These are phyloP conservation scores for Brachionus rubens DNA, from an alignment of 1,140 invertebrate genomes.

Conservation along the genomic window DNA sequence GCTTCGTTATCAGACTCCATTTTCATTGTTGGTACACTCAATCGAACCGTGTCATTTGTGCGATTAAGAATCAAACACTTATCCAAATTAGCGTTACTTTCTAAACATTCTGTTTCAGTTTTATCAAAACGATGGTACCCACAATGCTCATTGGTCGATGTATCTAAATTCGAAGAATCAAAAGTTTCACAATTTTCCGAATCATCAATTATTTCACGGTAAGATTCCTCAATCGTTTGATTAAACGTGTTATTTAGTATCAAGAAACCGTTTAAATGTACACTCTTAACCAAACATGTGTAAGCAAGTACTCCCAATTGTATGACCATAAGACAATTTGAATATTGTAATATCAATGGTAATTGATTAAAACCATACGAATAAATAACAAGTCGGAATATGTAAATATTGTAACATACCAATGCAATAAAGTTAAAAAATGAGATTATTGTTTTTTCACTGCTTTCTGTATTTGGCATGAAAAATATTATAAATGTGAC, in stretches of 20 bases:
- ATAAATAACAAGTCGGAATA: slow-evolving; percentile 20
- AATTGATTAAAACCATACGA: slow-evolving; percentile 32
- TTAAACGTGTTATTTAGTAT: not conserved
- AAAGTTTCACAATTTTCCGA: not conserved
- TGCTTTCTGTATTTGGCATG: slow-evolving; percentile 1
- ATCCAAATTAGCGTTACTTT: not conserved
- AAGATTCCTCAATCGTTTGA: not conserved
- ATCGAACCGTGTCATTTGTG: not conserved
- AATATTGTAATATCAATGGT: slow-evolving; percentile 34
- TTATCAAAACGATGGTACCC: not conserved
- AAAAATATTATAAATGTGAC: slow-evolving; percentile 41
- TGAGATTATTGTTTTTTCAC: slow-evolving; percentile 27
- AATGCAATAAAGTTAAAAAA: slow-evolving; percentile 38
- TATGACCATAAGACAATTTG: slow-evolving; percentile 42
- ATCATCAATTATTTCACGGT: not conserved
- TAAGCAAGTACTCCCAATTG: slow-evolving; percentile 42
- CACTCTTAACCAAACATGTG: slow-evolving; percentile 28
- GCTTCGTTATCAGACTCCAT: slow-evolving; percentile 20
- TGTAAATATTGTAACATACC: slow-evolving; percentile 21
- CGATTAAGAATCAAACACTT: not conserved
- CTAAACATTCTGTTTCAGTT: not conserved
- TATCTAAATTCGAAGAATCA: not conserved
- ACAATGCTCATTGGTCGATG: not conserved
- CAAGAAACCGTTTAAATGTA: slow-evolving; percentile 26
- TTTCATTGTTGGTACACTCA: not conserved